These are phyloP conservation scores for Creontiades dilutus DNA, from an alignment of 2,888 invertebrate genomes.

Conservation along the genomic window DNA sequence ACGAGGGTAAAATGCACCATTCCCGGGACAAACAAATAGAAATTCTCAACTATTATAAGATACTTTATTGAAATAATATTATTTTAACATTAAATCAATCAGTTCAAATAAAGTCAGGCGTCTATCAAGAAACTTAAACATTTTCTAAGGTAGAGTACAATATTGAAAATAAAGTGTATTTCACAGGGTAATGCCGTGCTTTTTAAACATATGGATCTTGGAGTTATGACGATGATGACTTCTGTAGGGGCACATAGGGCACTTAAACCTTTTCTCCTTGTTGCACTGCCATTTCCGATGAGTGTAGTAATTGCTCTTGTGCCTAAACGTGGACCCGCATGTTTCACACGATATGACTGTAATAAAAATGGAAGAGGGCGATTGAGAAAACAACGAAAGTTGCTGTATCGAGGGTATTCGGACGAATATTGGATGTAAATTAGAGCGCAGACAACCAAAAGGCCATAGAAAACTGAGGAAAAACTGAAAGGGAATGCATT, in stretches of 20 bases:
- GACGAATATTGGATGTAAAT: background rate
- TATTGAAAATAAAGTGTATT: background rate
- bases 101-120: conserved; percentile 3
- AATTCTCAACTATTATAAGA: background rate
- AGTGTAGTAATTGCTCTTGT: conserved; percentile 69
- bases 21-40: background rate
- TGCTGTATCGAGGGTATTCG: background rate
- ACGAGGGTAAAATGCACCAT: background rate
- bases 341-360: conserved; percentile 56
- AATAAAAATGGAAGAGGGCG: background rate
- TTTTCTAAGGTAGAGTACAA: background rate
- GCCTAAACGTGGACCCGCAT: conserved; percentile 65
- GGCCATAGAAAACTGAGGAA: background rate
- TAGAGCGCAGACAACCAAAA: background rate
- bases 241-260: conserved; percentile 72
- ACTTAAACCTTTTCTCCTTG: conserved; percentile 70
- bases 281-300: conserved; percentile 71
- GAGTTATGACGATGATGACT: conserved; percentile 67
- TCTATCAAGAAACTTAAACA: conserved; percentile 9
- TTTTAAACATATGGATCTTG: conserved; percentile 67
- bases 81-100: background rate
- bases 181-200: conserved; percentile 57
- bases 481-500: conserved; percentile 21
- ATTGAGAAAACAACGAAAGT: background rate
- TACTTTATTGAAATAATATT: conserved; percentile 21